Evolutionary conservation across 2,888 invertebrate genomes (phyloP).

Genomic region (Hofmannophila pseudospretella): DNA sequence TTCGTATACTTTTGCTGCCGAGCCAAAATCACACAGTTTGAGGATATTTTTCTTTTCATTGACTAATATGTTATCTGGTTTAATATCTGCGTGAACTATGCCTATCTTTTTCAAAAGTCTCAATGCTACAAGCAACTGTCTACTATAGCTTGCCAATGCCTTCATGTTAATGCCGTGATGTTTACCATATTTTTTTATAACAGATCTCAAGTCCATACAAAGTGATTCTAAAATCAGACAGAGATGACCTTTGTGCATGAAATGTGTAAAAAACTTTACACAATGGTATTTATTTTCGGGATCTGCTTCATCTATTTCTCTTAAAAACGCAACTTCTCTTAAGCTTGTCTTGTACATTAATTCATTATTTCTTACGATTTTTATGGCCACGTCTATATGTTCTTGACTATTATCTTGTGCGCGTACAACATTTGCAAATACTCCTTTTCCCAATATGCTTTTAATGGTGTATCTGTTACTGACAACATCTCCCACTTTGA

Average conservation of each 20-base stretch:
- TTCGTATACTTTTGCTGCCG: constrained; percentile 93
- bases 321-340: constrained; percentile 94
- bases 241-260: constrained; percentile 98
- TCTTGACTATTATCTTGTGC: constrained; percentile 91
- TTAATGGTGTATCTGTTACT: constrained; percentile 92
- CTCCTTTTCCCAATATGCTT: constrained; percentile 98
- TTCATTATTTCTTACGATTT: constrained; percentile 99
- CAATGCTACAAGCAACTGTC: constrained; percentile 94
- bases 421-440: constrained; percentile 97
- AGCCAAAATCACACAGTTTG: constrained; percentile 99
- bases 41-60: constrained; percentile 97
- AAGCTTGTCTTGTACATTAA: constrained; percentile 99
- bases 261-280: constrained; percentile 89
- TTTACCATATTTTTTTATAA: constrained; percentile 96
- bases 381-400: constrained; percentile 95
- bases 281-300: constrained; percentile 98
- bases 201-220: constrained; percentile 93
- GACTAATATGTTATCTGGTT: constrained; percentile 99
- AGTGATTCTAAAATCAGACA: constrained; percentile 98
- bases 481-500: constrained; percentile 91
- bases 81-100: constrained; percentile 98
- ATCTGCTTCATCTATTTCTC: constrained; percentile 96
- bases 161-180: constrained; percentile 97
- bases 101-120: constrained; percentile 95
- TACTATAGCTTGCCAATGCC: constrained; percentile 96